Evolutionary conservation across 2,113 vertebrate species (phyloP).

Genomic region (Chauna torquata): DNA sequence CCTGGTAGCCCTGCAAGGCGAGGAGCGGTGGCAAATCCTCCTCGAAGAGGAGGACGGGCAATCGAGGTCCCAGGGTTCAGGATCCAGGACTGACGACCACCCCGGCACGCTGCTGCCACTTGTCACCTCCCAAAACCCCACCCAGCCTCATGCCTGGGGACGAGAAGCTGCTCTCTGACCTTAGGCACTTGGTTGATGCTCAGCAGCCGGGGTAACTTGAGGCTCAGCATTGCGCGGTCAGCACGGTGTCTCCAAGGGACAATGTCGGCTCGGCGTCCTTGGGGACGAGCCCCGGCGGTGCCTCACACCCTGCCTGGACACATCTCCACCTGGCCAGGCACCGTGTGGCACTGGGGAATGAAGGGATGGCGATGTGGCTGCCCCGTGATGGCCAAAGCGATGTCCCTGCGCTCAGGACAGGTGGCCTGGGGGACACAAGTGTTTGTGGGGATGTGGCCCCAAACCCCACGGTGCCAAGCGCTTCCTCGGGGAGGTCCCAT

Average conservation of each 20-base stretch:
- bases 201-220: conserved; percentile 84
- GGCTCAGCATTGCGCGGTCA: conserved; percentile 77
- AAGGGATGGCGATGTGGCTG: background rate
- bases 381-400: accelerated
- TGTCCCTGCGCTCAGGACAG: accelerated
- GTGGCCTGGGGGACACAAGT: background rate
- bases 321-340: background rate
- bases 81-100: background rate
- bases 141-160: accelerated
- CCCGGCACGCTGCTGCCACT: accelerated
- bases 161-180: conserved; percentile 76
- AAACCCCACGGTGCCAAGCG: accelerated
- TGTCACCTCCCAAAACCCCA: background rate
- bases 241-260: accelerated
- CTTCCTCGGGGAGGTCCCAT: accelerated
- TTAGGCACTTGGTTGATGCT: conserved; percentile 88
- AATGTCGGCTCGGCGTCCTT: background rate
- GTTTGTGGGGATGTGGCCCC: accelerated
- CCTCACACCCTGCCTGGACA: background rate
- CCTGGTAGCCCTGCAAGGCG: conserved; percentile 84
- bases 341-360: accelerated
- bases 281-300: background rate
- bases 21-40: background rate
- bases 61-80: accelerated
- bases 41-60: background rate